phyloP scores from a whole-genome alignment of 2,797 vertebrate species.

The Amblyopsis hoosieri region DNA sequence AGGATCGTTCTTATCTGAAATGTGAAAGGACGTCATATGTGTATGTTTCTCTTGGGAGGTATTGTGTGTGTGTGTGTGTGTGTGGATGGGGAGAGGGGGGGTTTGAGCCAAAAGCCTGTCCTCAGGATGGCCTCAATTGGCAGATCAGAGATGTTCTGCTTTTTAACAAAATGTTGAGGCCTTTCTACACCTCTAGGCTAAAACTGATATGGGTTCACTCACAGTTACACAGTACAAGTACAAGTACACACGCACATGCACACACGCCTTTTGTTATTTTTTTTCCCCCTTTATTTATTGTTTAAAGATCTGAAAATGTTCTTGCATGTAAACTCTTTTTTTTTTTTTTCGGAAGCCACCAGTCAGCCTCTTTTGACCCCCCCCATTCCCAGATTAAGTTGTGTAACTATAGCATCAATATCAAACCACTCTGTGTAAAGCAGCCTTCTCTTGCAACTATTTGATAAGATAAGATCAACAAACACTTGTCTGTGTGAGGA shows the following conservation, averaged over 20 bases:
- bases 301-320: background rate
- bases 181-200: constrained; percentile 45
- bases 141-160: constrained; percentile 63
- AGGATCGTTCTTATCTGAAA: constrained; percentile 37
- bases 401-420: background rate
- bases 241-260: background rate
- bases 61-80: constrained; percentile 9
- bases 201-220: constrained; percentile 59
- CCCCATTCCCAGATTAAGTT: background rate
- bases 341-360: background rate
- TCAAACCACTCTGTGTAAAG: constrained; percentile 19
- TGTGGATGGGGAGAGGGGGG: background rate
- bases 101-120: constrained; percentile 53
- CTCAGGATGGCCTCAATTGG: constrained; percentile 56
- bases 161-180: constrained; percentile 60
- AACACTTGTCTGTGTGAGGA: constrained; percentile 36
- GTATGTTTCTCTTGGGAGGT: constrained; percentile 12
- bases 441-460: constrained; percentile 34
- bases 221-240: constrained; percentile 43
- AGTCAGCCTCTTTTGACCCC: background rate
- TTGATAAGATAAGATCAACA: constrained; percentile 52
- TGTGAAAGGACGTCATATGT: constrained; percentile 17
- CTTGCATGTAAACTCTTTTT: background rate
- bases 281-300: too few relatives aligned
- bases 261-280: background rate